Evolutionary conservation across 2,888 invertebrate species (phyloP), one percentile per base, ranked within the genome.

Genomic region (Harpalus rufipes): DNA sequence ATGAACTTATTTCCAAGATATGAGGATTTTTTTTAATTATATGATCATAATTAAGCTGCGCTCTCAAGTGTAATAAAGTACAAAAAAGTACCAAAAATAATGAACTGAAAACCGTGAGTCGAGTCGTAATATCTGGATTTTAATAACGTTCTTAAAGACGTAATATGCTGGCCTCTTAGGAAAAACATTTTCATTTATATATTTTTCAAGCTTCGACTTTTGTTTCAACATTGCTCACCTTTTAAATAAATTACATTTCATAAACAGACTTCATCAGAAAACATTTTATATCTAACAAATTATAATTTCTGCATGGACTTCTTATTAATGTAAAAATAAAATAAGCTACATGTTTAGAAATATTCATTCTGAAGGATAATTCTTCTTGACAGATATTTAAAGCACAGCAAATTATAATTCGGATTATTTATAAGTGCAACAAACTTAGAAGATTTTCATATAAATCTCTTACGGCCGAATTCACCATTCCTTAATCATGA

Each of bases 81-180:
- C 39, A 68, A 68, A 63, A 68, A 68, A 68, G 68, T 68, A 68
- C 68, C 68, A 68, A 68, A 68, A 68, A 68, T 68, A 68, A 68
- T 68, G 68, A 68, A 68, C 68, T 68, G 68, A 68, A 68, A 68
- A 32, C 39, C 39, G 32, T 68, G 68, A 39, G 68, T 68, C 39
- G 68, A 68, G 68, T 68, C 39, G 68, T 68, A 68, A 68, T 68
- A 68, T 68, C 68, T 68, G 68, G 68, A 68, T 68, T 68, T 68
- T 68, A 68, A 68, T 68, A 68, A 68, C 68, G 68, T 39, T 68
- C 68, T 25, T 68, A 68, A 68, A 68, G 32, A 14, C 68, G 68
- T 68, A 68, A 68, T 68, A 68, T 41, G 39, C 68, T 39, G 68
- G 25, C n/a, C 68, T 63, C 63, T 63, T 39, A 68, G 39, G 68